Evolutionary conservation across 2,113 vertebrate species (phyloP), one percentile per base, ranked within the genome.

Genomic region (Trematomus loennbergii): DNA sequence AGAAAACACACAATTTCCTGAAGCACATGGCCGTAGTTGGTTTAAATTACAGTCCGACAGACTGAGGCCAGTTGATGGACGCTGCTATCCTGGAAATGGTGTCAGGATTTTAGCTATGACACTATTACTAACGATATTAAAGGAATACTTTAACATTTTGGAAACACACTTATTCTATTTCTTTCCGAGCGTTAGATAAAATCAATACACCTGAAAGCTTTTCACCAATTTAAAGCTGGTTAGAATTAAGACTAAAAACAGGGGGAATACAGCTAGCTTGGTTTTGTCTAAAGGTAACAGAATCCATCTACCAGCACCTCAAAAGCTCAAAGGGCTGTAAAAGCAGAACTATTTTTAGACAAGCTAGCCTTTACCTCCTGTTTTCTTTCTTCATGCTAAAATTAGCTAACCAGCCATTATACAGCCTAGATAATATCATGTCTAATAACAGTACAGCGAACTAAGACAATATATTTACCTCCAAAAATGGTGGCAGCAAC

Each of bases 391-490:
- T 16, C 40, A 33, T 22, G 25, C 40, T 13, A n/a, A 59, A 1
- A 5, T 40, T 8, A 40, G n/a, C 33, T 12, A 53, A 53, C 9
- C 7, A 2, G 7, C 16, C 48, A 45, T 17, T 7, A 16, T 15
- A 54, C 22, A 54, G 20, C 20, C 40, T 6, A 71, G 15, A 40
- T 33, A 54, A 40, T 17, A 57, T 69, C 7, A 36, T 20, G 48
- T 36, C 1, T 22, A 25, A 5, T 45, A 40, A 40, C 20, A 16
- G 1, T 15, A 13, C 7, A 18, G 16, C 45, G 15, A 58, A n/a
- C 4, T 1, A 53, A 33, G 9, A 65, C 3, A 46, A 66, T 29
- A 13, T 29, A 93, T 97, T 96, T 78, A 98, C 98, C 95, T 98
- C 97, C n/a, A 89, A 48, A 9, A 94, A 88, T 76, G 93, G 95